Conservation (phyloP, 2,888 invertebrate species). For the Epistrophe grossulariae region DNA sequence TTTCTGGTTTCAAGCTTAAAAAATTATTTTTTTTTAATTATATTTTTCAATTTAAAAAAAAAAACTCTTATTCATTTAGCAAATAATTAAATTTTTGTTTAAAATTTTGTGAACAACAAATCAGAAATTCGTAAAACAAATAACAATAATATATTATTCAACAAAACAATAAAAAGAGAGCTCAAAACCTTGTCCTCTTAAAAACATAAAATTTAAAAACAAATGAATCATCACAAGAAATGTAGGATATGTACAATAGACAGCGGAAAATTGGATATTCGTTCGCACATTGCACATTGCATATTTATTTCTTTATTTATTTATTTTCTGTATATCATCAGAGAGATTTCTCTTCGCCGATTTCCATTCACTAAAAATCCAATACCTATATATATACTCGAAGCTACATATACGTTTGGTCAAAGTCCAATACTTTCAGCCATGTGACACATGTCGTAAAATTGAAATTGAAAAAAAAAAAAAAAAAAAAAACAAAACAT, state of each 20-base stretch:
- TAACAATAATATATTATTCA: not conserved
- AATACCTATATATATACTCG: conserved; percentile 1
- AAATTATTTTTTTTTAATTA: not conserved
- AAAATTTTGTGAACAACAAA: not conserved
- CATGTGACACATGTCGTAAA: conserved; percentile 62
- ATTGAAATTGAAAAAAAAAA: conserved; percentile 30
- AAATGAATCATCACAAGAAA: conserved; percentile 41
- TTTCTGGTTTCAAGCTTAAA: conserved; percentile 16
- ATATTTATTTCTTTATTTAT: conserved; percentile 4
- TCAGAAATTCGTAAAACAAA: conserved; percentile 15
- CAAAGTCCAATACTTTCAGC: conserved; percentile 49
- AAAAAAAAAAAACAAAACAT: conserved; percentile 2
- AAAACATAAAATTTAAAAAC: conserved; percentile 35
- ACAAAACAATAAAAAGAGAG: conserved; percentile 9
- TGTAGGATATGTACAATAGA: not conserved
- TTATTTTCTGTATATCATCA: not conserved
- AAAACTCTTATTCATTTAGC: not conserved
- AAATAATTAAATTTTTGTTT: conserved; percentile 15
- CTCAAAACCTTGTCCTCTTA: conserved; percentile 30
- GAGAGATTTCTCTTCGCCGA: conserved; percentile 30
- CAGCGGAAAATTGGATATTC: conserved; percentile 39
- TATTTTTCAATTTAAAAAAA: not conserved
- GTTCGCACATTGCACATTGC: not conserved
- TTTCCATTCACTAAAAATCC: conserved; percentile 49
- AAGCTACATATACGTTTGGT: conserved; percentile 13